Conservation (phyloP, 2,888 invertebrate genomes). For the Coelopa pilipes region DNA sequence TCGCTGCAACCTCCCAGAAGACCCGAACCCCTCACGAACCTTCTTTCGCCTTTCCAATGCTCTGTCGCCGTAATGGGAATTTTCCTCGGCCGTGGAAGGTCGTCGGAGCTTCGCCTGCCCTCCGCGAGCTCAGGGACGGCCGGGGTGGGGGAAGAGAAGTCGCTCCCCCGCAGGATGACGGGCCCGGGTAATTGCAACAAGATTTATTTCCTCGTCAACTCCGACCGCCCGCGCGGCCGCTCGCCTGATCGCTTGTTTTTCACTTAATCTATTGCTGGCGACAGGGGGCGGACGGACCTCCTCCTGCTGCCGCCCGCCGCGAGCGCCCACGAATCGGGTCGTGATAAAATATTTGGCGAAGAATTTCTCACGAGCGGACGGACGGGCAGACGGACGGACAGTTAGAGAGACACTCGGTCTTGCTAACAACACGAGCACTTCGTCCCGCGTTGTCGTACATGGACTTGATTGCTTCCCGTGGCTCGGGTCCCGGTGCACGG, state of each 20-base stretch:
- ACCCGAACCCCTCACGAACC: too few species aligned
- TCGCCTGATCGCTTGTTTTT: conserved; percentile 20
- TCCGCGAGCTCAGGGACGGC: too few species aligned
- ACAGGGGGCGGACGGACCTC: neutral
- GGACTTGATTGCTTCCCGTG: conserved; percentile 2
- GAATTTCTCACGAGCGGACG: conserved; percentile 18
- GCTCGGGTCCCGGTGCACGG: neutral
- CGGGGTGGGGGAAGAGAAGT: too few species aligned
- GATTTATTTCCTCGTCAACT: conserved; percentile 19
- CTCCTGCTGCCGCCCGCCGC: neutral
- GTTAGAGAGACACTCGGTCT: too few species aligned
- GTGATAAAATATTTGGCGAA: conserved; percentile 26
- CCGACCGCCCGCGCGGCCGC: too few species aligned
- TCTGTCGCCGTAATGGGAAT: neutral
- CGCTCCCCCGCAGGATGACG: too few species aligned
- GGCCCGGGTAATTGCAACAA: conserved; percentile 8
- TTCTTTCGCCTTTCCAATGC: neutral
- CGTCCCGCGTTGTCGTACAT: neutral
- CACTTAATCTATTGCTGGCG: conserved; percentile 24
- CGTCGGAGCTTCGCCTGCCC: neutral
- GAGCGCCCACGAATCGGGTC: conserved; percentile 21
- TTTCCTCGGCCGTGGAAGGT: conserved; percentile 9
- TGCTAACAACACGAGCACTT: too few species aligned
- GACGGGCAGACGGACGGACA: conserved; percentile 8
- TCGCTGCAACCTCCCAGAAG: too few species aligned